phyloP scores from a whole-genome alignment of 2,888 invertebrate genomes.

The Noctua pronuba region DNA sequence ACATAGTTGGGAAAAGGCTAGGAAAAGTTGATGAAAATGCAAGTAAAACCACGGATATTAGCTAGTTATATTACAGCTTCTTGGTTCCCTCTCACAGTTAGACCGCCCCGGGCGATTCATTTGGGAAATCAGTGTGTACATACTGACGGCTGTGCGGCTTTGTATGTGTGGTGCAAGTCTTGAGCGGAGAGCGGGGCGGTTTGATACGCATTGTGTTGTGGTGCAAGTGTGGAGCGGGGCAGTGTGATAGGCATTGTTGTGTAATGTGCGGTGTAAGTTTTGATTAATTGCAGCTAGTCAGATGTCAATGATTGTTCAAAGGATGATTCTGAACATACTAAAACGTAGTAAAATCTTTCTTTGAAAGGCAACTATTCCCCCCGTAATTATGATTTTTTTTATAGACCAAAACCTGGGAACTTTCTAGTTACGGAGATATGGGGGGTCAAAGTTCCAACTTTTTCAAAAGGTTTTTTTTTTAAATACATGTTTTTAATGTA shows the following conservation, averaged over 20 bases:
- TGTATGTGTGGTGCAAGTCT: conserved; percentile 9
- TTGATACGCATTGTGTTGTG: not conserved
- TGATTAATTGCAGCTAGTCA: not conserved
- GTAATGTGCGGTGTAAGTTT: not conserved
- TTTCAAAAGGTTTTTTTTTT: no score
- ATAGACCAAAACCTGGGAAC: no score
- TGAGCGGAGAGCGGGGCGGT: not conserved
- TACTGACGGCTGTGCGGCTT: conserved; percentile 18
- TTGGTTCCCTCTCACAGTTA: conserved; percentile 44
- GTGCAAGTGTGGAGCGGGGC: not conserved
- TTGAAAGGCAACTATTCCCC: no score
- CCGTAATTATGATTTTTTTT: no score
- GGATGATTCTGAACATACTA: not conserved
- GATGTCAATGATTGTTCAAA: not conserved
- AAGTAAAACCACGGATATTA: not conserved
- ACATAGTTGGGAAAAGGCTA: no score
- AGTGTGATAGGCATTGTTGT: not conserved
- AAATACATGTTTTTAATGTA: no score
- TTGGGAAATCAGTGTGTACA: conserved; percentile 79
- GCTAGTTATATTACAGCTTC: not conserved
- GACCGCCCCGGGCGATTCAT: conserved; percentile 71
- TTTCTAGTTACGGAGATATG: no score
- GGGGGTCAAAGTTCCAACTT: no score
- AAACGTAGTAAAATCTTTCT: no score
- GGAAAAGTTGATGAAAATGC: not conserved